Evolutionary conservation across 1,140 invertebrate species (phyloP), one percentile per base, ranked within the genome.

Genomic region (Brachionus sp.): DNA sequence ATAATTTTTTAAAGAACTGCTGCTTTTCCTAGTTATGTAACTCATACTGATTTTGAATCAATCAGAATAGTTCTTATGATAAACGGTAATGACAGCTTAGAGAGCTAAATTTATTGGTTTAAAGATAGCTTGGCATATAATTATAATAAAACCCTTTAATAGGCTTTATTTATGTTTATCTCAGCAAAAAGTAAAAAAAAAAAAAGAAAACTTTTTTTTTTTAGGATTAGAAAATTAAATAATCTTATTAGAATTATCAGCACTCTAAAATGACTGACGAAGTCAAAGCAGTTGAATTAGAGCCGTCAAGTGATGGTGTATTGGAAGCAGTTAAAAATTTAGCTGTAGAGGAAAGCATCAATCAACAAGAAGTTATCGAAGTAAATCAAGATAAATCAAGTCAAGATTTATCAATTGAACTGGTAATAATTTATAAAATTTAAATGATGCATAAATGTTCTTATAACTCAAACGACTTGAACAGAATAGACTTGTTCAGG

Each of bases 261-360:
- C 62, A 66, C 62, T 12, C 33, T 29, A 35, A 19, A 66, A 66
- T 66, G 62, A 66, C 62, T 66, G 62, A 66, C 25, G 62, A 66
- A 66, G 23, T 23, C 13, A 66, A 66, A 35, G 2, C 62, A 66
- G 23, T 66, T 66, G 62, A 66, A 29, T 33, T 66, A 66, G 62
- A 66, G n/a, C 62, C 33, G 23, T 33, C 23, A 66, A 33, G 13
- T 33, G 62, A 66, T 33, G 62, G 29, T n/a, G n/a, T n/a, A 33
- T 33, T 33, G 5, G 25, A 29, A 66, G 10, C 25, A 19, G 33
- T 33, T 13, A 35, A 66, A 19, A 2, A 33, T 33, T 6, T 19
- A n/a, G 12, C 50, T 53, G n/a, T 37, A 70, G 66, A 70, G 35
- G 16, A 12, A 37, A 2, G 25, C 29, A 19, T 2, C 29, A 37